These are phyloP conservation scores for Pyxicephalus adspersus DNA, from an alignment of 2,113 vertebrate species.

Conservation along the genomic window DNA sequence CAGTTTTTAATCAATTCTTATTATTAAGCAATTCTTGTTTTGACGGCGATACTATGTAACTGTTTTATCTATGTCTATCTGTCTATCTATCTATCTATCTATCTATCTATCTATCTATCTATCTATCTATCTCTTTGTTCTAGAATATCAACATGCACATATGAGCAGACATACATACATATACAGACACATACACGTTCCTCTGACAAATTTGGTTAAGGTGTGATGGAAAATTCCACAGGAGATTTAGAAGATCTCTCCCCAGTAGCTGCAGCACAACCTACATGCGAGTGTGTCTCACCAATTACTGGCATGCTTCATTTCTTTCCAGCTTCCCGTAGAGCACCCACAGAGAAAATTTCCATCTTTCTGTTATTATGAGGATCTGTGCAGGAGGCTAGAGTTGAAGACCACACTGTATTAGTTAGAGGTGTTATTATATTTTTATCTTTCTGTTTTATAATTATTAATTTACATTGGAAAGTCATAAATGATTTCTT, in stretches of 20 bases:
- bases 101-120: not conserved
- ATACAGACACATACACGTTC: no score
- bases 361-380: not conserved
- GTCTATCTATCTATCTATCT: not conserved
- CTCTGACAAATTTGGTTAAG: not conserved
- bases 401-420: not conserved
- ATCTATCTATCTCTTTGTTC: not conserved
- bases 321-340: slow-evolving; percentile 25
- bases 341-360: slow-evolving; percentile 17
- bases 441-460: no score
- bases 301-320: slow-evolving; percentile 5
- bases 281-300: not conserved
- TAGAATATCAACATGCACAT: no score
- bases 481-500: no score
- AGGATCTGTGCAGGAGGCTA: not conserved
- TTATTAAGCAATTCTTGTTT: no score
- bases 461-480: no score
- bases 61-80: not conserved
- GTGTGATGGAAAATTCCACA: slow-evolving; percentile 40
- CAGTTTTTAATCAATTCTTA: no score
- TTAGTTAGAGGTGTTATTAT: no score
- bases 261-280: not conserved
- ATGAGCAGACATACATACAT: no score
- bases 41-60: no score
- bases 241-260: not conserved